These are phyloP conservation scores for Pao palembangensis DNA, from an alignment of 2,113 vertebrate genomes.

Conservation along the genomic window DNA sequence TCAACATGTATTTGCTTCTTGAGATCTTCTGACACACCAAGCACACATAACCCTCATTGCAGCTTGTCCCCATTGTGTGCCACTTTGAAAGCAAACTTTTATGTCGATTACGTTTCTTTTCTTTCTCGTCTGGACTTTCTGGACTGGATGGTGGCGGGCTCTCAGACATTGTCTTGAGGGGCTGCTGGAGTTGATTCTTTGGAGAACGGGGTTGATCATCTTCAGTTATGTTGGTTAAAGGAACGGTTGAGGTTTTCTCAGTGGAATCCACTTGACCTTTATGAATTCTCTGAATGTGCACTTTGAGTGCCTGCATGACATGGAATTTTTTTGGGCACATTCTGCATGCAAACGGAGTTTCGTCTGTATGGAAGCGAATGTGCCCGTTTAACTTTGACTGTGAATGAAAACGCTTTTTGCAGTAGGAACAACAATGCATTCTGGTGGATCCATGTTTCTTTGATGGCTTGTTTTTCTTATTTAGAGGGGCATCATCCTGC, in stretches of 20 bases:
- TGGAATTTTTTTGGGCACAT: slow-evolving; percentile 32
- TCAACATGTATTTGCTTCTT: neutral
- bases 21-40: slow-evolving; percentile 11
- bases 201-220: neutral
- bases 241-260: slow-evolving; percentile 26
- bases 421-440: neutral
- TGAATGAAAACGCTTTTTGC: neutral
- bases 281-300: slow-evolving; percentile 17
- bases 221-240: slow-evolving; percentile 29
- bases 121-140: neutral
- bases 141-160: neutral
- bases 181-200: neutral
- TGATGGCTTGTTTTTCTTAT: neutral
- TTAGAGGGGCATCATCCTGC: too few species aligned
- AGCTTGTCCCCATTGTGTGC: slow-evolving; percentile 8
- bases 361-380: neutral
- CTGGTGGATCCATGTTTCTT: neutral
- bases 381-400: neutral
- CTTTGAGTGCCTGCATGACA: neutral
- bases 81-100: accelerated
- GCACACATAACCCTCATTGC: slow-evolving; percentile 1
- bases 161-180: neutral
- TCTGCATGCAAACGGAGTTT: slow-evolving; percentile 8
- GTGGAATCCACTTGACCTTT: accelerated
- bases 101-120: accelerated